Evolutionary conservation across 1,140 invertebrate species (phyloP).

Genomic region (Papilio polytes): DNA sequence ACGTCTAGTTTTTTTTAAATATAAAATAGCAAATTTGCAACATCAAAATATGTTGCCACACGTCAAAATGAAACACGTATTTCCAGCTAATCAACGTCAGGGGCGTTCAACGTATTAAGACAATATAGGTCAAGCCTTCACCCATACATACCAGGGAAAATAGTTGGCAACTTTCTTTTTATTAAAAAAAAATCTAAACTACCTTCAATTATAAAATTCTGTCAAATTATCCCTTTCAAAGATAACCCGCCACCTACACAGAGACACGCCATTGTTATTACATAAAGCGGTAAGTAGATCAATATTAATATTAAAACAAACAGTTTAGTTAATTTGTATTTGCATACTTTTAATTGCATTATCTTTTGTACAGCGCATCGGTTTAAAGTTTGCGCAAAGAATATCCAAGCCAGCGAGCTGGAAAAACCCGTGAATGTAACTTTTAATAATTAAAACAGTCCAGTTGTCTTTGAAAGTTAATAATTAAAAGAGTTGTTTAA

Average conservation of each 20-base stretch:
- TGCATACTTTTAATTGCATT: not conserved
- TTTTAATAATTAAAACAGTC: slow-evolving; percentile 20
- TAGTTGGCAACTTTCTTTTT: not conserved
- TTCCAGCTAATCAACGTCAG: not conserved
- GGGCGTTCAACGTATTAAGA: not conserved
- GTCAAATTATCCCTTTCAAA: too few species aligned
- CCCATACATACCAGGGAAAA: not conserved
- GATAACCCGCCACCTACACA: too few species aligned
- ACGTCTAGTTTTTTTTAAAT: too few species aligned
- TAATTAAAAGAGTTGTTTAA: not conserved
- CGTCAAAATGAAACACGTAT: slow-evolving; percentile 4
- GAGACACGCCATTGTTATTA: too few species aligned
- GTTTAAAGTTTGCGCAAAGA: not conserved
- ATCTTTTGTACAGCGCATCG: not conserved
- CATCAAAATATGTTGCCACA: not conserved
- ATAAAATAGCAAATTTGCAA: not conserved
- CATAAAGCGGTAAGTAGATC: too few species aligned
- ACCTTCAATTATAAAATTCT: too few species aligned
- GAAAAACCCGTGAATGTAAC: not conserved
- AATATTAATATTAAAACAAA: too few species aligned
- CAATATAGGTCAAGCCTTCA: not conserved
- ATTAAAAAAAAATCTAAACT: not conserved
- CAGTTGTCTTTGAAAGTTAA: slow-evolving; percentile 12
- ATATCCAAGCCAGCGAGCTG: not conserved
- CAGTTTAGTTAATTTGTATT: too few species aligned